Evolutionary conservation across 2,888 invertebrate species (phyloP).

Genomic region (Brachypterus glaber): DNA sequence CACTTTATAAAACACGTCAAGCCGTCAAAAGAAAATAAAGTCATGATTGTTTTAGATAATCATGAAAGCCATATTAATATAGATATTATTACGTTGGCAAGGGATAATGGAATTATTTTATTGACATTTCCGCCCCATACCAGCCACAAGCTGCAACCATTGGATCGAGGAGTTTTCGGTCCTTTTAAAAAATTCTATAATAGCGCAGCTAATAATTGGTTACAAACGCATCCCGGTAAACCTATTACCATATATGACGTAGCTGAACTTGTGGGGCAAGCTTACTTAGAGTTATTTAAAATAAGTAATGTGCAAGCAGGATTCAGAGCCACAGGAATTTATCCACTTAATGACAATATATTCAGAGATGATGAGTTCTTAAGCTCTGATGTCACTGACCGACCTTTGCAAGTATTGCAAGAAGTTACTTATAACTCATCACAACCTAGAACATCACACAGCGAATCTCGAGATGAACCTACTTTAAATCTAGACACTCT

Average conservation of each 20-base stretch:
- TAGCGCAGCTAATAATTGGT: not conserved
- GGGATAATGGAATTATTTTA: slow-evolving; percentile 5
- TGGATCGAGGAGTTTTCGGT: slow-evolving; percentile 5
- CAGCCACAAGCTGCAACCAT: slow-evolving; percentile 5
- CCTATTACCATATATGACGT: slow-evolving; percentile 5
- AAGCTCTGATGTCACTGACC: slow-evolving; percentile 1
- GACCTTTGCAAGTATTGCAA: not conserved
- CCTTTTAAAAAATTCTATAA: slow-evolving; percentile 6
- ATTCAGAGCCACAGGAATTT: slow-evolving; percentile 2
- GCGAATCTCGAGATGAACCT: not conserved
- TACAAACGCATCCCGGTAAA: slow-evolving; percentile 1
- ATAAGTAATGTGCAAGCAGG: not conserved
- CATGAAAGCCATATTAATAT: slow-evolving; percentile 2
- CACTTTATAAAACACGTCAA: slow-evolving; percentile 20
- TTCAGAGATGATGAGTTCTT: not conserved
- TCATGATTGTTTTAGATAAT: slow-evolving; percentile 1
- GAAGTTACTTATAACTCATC: not conserved
- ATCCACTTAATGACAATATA: slow-evolving; percentile 4
- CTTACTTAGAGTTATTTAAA: slow-evolving; percentile 1
- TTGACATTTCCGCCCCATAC: slow-evolving; percentile 6
- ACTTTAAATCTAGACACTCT: not conserved
- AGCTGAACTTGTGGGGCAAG: slow-evolving; percentile 5
- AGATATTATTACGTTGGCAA: not conserved
- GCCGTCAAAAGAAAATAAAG: slow-evolving; percentile 15
- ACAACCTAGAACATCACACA: slow-evolving; percentile 1